Conservation (phyloP, 2,888 invertebrate genomes). For the Morpho helenor region DNA sequence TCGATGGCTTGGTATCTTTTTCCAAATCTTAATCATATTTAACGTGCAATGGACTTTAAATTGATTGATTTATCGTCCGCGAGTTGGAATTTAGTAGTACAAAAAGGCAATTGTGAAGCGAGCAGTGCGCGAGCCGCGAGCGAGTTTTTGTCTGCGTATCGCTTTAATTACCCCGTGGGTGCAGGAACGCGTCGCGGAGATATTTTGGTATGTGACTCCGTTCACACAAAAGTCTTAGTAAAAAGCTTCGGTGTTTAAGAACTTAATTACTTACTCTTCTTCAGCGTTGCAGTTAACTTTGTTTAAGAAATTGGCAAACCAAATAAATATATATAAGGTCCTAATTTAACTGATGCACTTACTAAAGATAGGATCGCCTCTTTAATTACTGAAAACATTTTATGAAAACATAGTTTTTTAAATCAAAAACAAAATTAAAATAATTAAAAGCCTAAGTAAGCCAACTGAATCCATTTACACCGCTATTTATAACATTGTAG, state of each 20-base stretch:
- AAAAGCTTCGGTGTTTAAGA: conserved; percentile 36
- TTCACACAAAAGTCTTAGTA: conserved; percentile 31
- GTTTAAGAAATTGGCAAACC: conserved; percentile 16
- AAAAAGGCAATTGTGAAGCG: conserved; percentile 56
- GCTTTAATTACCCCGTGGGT: conserved; percentile 67
- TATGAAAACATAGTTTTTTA: no score
- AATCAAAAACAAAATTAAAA: no score
- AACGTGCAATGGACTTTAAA: conserved; percentile 20
- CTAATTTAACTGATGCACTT: no score
- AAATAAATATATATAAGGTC: conserved; percentile 9
- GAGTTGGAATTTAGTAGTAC: conserved; percentile 19
- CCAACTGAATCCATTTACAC: no score
- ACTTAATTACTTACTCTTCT: conserved; percentile 36
- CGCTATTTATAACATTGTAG: no score
- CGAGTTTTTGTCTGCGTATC: conserved; percentile 61
- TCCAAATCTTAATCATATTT: conserved; percentile 13
- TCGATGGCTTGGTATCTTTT: conserved; percentile 15
- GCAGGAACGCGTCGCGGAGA: conserved; percentile 35
- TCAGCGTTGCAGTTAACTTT: conserved; percentile 16
- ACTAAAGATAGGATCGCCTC: no score
- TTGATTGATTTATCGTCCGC: conserved; percentile 13
- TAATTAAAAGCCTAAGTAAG: no score
- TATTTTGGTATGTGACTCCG: conserved; percentile 35
- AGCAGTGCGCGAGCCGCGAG: conserved; percentile 38
- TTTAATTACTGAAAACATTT: no score